Conservation (phyloP, 1,140 invertebrate genomes). For the Zaprionus ghesquierei region DNA sequence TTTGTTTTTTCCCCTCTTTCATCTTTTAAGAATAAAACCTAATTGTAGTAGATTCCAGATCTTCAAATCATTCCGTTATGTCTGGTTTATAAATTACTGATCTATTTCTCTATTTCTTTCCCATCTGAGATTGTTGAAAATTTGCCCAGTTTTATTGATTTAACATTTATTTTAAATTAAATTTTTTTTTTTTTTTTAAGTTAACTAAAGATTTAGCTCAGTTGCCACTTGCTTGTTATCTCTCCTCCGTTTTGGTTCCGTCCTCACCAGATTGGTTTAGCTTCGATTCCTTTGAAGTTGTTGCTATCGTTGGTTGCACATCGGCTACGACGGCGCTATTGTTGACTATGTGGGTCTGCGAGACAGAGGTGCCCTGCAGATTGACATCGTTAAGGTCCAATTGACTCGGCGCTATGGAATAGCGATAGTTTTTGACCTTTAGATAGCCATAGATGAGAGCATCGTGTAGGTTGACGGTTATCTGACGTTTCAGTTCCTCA, state of each 20-base stretch:
- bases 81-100: too few relatives aligned
- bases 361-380: background rate
- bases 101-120: background rate
- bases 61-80: too few relatives aligned
- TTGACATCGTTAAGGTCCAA: slow-evolving; percentile 24
- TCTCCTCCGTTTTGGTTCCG: background rate
- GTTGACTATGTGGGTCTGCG: background rate
- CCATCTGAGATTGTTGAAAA: too few relatives aligned
- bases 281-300: background rate
- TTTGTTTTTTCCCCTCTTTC: too few relatives aligned
- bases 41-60: too few relatives aligned
- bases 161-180: background rate
- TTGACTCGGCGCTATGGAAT: slow-evolving; percentile 37
- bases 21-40: too few relatives aligned
- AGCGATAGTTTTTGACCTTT: slow-evolving; percentile 47
- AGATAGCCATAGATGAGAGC: slow-evolving; percentile 62
- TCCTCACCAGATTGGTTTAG: background rate
- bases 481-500: slow-evolving; percentile 65
- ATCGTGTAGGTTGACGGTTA: slow-evolving; percentile 58
- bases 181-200: background rate
- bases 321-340: background rate
- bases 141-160: background rate
- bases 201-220: background rate
- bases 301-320: background rate
- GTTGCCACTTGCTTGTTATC: background rate